Percentiles rank a stretch among this genome's conserved stretches.
phyloP scores from a whole-genome alignment of 2,888 invertebrate genomes.

The Cecidostiba fungosa region DNA sequence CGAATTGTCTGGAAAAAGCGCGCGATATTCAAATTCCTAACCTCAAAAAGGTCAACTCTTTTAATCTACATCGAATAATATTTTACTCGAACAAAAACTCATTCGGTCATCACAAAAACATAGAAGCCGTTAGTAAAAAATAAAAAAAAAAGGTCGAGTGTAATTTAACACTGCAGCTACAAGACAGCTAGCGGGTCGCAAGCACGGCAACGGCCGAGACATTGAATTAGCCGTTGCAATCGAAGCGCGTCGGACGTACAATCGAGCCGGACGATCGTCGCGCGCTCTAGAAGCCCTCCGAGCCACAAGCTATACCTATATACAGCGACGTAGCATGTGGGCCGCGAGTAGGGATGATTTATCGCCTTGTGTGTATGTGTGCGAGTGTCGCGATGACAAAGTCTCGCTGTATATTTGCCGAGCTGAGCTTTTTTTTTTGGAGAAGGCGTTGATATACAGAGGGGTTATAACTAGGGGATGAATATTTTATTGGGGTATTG shows the following conservation, averaged over 20 bases:
- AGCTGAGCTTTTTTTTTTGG: background rate
- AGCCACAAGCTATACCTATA: background rate
- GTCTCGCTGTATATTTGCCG: background rate
- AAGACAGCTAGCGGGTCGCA: constrained; percentile 43
- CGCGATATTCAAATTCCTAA: too few relatives aligned
- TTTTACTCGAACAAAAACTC: too few relatives aligned
- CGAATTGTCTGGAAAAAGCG: too few relatives aligned
- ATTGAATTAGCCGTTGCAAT: constrained; percentile 64
- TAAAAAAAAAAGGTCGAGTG: background rate
- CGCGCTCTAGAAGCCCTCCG: background rate
- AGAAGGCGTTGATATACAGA: background rate
- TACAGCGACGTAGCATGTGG: background rate
- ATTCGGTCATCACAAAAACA: too few relatives aligned
- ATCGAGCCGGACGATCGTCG: background rate
- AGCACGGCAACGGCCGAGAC: constrained; percentile 63
- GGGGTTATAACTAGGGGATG: background rate
- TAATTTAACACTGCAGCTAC: background rate
- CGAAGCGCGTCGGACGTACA: constrained; percentile 42
- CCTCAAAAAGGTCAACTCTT: too few relatives aligned
- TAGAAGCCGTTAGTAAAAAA: too few relatives aligned
- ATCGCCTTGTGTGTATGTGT: background rate
- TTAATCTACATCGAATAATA: too few relatives aligned
- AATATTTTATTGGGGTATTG: background rate
- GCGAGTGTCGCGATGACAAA: background rate
- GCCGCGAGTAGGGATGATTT: background rate